Base-by-base conservation (phyloP, 1,140 invertebrate genomes). In the Drosophila teissieri region DNA sequence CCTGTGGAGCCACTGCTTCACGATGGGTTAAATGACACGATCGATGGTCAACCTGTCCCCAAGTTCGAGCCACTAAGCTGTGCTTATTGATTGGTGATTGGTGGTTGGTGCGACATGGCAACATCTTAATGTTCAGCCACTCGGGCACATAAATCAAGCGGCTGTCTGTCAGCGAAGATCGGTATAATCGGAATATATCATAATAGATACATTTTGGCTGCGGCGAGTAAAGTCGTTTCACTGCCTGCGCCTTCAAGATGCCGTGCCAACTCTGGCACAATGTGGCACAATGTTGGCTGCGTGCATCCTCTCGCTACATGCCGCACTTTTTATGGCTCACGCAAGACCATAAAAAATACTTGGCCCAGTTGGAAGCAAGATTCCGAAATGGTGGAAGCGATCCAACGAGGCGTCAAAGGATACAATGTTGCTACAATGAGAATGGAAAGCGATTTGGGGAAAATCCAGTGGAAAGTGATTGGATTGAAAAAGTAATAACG, bases 21-120 rank as follows among this genome's bases (percentile, higher is more conserved):
- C 37, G 67, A 55, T 44, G 82, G 78, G 82, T 86, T 86, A 86
- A 88, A 88, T 64, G 82, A 82, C 82, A 88, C 82, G 44, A 60
- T 63, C 78, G 83, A 86, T 76, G 83, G 83, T 57, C 83, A 83
- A 82, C 79, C 75, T 86, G 83, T 86, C 61, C 45, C 51, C 75
- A 70, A 57, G 48, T 78, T 57, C 53, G 45, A 61, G 45, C n/a
- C 58, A 46, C 52, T 76, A 80, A 76, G 65, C 69, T 57, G 17
- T 24, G 54, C 46, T 70, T 80, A 86, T 86, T 85, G 82, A 85
- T 86, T 86, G 81, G 56, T 34, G 52, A 19, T 19, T 19, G 19
- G 19, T 19, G 19, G 19, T 19, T 19, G 81, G 60, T 34, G 52
- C 42, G 46, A 11, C 36, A n/a, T 56, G 58, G 58, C 39, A 68